Conservation (phyloP, 2,888 invertebrate genomes). For the Petrolisthes manimaculis region DNA sequence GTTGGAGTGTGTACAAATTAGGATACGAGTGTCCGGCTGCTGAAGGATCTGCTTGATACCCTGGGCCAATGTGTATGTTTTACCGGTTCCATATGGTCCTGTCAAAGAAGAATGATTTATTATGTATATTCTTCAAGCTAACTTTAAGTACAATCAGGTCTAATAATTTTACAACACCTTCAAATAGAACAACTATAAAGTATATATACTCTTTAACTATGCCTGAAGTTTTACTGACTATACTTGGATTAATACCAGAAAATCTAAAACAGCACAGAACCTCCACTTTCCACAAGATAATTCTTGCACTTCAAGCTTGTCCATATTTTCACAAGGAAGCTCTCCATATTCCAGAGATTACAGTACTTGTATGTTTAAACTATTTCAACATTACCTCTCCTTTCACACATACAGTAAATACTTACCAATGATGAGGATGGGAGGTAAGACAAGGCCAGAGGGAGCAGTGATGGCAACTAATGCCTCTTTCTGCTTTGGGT, state of each 20-base stretch:
- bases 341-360: background rate
- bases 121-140: too few species aligned
- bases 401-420: background rate
- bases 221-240: too few species aligned
- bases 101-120: slow-evolving; percentile 42
- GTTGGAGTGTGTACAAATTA: slow-evolving; percentile 89
- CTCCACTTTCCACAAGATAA: too few species aligned
- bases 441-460: slow-evolving; percentile 76
- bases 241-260: too few species aligned
- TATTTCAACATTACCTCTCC: background rate
- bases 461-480: slow-evolving; percentile 82
- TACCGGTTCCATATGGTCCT: slow-evolving; percentile 88
- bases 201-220: too few species aligned
- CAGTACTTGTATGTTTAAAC: background rate
- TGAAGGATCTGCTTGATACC: slow-evolving; percentile 79
- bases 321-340: too few species aligned
- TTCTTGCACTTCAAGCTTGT: too few species aligned
- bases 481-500: slow-evolving; percentile 84
- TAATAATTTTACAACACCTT: too few species aligned
- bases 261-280: too few species aligned
- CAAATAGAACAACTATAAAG: too few species aligned
- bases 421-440: slow-evolving; percentile 78
- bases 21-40: slow-evolving; percentile 78
- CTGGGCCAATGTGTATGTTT: slow-evolving; percentile 84
- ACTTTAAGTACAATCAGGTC: too few species aligned